phyloP scores from a whole-genome alignment of 2,888 invertebrate genomes.

The Nineta flava region DNA sequence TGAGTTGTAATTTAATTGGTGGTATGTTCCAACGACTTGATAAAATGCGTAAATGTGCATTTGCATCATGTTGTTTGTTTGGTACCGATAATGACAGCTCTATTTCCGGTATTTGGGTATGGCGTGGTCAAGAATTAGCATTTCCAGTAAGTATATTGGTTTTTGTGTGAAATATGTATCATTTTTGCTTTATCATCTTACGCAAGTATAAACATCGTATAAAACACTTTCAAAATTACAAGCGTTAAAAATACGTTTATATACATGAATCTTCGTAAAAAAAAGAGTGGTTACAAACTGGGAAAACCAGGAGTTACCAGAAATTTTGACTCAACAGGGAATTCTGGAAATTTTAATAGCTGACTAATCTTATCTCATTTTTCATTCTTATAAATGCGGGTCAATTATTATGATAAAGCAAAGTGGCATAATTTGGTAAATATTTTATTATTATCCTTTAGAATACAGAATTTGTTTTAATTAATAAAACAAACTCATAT shows the following conservation, averaged over 20 bases:
- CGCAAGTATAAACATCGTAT: no score
- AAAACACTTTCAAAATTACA: background rate
- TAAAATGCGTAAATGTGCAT: constrained; percentile 93
- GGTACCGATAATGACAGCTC: constrained; percentile 81
- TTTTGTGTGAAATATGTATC: background rate
- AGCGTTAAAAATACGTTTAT: background rate
- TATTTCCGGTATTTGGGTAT: constrained; percentile 96
- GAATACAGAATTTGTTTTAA: no score
- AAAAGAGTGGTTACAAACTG: no score
- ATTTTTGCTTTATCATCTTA: background rate
- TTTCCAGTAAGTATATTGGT: constrained; percentile 42
- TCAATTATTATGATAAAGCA: no score
- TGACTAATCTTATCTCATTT: no score
- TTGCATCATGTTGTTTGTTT: constrained; percentile 86
- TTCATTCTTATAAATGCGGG: no score
- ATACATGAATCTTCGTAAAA: background rate
- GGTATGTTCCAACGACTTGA: constrained; percentile 98
- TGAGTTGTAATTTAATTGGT: constrained; percentile 96
- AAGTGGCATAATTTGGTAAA: no score
- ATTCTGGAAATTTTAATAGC: no score
- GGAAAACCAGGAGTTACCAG: no score
- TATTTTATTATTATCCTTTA: no score
- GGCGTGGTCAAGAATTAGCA: constrained; percentile 90
- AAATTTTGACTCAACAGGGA: no score
- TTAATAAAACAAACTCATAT: background rate